phyloP scores from a whole-genome alignment of 2,888 invertebrate species.

The Crioceris asparagi region DNA sequence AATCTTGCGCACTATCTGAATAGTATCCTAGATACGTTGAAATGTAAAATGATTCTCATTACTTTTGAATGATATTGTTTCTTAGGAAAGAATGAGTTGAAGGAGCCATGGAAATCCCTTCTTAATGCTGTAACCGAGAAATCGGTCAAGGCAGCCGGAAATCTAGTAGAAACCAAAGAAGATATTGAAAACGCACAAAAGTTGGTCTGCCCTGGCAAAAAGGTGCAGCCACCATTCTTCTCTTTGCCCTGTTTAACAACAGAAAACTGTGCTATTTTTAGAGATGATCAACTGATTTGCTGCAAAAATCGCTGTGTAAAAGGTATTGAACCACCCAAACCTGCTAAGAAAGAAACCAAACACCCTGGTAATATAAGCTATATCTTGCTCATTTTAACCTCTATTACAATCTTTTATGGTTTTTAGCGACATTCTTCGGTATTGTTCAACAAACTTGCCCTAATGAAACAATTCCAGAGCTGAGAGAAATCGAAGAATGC shows the following conservation, averaged over 20 bases:
- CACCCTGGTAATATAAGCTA: constrained; percentile 37
- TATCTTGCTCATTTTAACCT: too few species aligned
- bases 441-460: constrained; percentile 62
- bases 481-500: constrained; percentile 59
- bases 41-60: too few species aligned
- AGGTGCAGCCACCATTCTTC: constrained; percentile 36
- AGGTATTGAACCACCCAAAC: constrained; percentile 48
- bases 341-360: constrained; percentile 34
- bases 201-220: constrained; percentile 38
- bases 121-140: neutral
- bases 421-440: constrained; percentile 53
- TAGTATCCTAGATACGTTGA: too few species aligned
- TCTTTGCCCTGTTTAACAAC: constrained; percentile 41
- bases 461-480: constrained; percentile 54
- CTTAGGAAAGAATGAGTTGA: constrained; percentile 1
- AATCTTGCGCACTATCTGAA: too few species aligned
- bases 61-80: too few species aligned
- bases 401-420: neutral
- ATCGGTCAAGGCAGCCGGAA: neutral
- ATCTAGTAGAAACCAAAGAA: neutral
- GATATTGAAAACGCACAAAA: constrained; percentile 1
- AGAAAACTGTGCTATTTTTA: constrained; percentile 46
- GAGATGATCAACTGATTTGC: constrained; percentile 42
- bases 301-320: constrained; percentile 50
- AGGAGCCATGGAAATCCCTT: neutral